Conservation (phyloP, 2,888 invertebrate genomes). For the Netelia melanura region DNA sequence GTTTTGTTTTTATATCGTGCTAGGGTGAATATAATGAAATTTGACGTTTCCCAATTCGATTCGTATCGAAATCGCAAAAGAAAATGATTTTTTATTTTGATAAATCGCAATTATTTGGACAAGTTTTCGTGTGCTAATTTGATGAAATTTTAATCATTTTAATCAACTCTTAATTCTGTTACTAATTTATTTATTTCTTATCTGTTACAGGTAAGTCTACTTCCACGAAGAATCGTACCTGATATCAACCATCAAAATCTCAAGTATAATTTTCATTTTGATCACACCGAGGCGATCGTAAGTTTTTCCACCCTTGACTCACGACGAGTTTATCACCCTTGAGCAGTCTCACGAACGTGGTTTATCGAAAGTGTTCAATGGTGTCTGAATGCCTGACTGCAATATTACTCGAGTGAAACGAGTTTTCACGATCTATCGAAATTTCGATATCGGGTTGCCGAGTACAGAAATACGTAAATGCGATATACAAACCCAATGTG, state of each 20-base stretch:
- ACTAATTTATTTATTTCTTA: constrained; percentile 33
- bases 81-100: not conserved
- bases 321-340: constrained; percentile 5
- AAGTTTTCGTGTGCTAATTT: no score
- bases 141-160: not conserved
- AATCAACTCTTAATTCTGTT: not conserved
- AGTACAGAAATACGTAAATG: constrained; percentile 70
- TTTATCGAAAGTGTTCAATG: constrained; percentile 4
- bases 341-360: not conserved
- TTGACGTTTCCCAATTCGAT: no score
- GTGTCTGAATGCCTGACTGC: not conserved
- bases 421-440: constrained; percentile 66
- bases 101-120: not conserved
- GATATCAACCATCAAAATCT: not conserved
- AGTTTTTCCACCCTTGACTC: not conserved
- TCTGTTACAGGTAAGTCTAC: constrained; percentile 60
- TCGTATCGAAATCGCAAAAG: no score
- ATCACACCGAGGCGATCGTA: not conserved
- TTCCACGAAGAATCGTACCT: constrained; percentile 15
- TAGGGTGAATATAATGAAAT: no score
- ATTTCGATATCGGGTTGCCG: constrained; percentile 60
- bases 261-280: not conserved
- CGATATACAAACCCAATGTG: constrained; percentile 63
- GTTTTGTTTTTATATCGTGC: no score
- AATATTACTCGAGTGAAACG: constrained; percentile 20